Evolutionary conservation across 2,797 vertebrate species (phyloP), one percentile per base, ranked within the genome.

Genomic region (Eulemur coronatus): DNA sequence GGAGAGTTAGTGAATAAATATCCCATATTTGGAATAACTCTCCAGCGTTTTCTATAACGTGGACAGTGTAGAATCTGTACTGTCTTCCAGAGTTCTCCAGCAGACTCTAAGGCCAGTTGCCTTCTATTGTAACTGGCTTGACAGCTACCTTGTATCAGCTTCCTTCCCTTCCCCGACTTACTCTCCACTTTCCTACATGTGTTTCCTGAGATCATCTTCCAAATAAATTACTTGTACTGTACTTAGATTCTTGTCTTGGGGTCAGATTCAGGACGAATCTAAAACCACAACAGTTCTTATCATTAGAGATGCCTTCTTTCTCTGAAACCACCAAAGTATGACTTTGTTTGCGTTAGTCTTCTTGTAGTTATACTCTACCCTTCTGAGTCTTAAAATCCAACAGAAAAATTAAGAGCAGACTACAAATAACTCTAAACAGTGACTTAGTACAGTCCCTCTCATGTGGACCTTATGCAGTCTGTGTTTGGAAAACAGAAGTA

Each of bases 361-460:
- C 41, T 73, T 18, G 9, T 63, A 55, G 52, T 80, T 59, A 38
- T 38, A 41, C 6, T 87, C 59, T 69, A 88, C 17, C 61, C 30
- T 70, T 30, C 17, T 79, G 70, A 91, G 63, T 61, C 61, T 46
- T 94, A 59, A 67, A 91, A 65, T 52, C 33, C 41, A 63, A 72
- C 7, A 70, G 57, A 89, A 96, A 94, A 79, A 57, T 38, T 78
- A 91, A 94, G 81, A 67, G 18, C 43, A 86, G 35, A 87, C 63
- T 69, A n/a, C 35, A 89, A 59, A 50, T 55, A 85, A 81, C 57
- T 85, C 65, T 73, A 73, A 89, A 28, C 5, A 78, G 4, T 4
- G 7, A 33, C 55, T 46, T 10, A 38, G 22, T 28, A n/a, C 22
- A 57, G 41, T 30, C 7, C 5, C 9, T 52, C 35, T 88, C 13